A percentile compares a stretch with the other conserved stretches of the same genome.
Evolutionary conservation across 2,113 vertebrate species (phyloP).

Genomic region (Larimichthys crocea): DNA sequence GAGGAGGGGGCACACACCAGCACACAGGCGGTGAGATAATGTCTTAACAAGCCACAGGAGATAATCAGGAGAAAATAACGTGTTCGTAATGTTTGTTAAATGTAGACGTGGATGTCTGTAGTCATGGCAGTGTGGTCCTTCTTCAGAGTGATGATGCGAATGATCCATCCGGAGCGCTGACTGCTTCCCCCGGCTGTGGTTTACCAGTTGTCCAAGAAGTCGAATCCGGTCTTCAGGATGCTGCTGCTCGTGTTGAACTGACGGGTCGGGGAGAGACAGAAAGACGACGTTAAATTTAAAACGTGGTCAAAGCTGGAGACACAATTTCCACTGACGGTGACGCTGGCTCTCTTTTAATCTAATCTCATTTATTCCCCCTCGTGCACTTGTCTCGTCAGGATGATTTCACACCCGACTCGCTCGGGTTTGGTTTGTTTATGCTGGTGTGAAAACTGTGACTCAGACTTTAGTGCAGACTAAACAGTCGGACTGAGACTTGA

Average conservation of each 20-base stretch:
- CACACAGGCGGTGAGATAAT: conserved; percentile 47
- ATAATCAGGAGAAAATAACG: conserved; percentile 54
- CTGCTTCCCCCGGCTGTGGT: background rate
- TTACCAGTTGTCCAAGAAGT: conserved; percentile 99
- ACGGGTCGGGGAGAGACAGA: background rate
- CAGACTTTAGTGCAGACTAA: background rate
- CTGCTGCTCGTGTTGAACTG: conserved; percentile 91
- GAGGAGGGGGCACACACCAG: background rate
- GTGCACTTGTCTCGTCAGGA: background rate
- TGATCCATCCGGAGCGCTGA: conserved; percentile 27
- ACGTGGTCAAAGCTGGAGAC: background rate
- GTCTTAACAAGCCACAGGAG: conserved; percentile 60
- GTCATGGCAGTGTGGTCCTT: conserved; percentile 67
- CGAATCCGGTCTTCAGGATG: conserved; percentile 97
- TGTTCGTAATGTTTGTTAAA: conserved; percentile 35
- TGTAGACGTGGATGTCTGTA: conserved; percentile 51
- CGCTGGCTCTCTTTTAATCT: background rate
- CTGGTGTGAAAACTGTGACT: background rate
- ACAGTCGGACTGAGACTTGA: background rate
- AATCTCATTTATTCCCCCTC: background rate
- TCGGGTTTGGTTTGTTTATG: background rate
- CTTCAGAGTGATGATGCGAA: conserved; percentile 38
- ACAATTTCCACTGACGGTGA: background rate
- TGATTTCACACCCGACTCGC: background rate
- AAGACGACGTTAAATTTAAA: background rate